These are phyloP conservation scores for Tamandua tetradactyla DNA, from an alignment of 2,797 vertebrate genomes.

Conservation along the genomic window DNA sequence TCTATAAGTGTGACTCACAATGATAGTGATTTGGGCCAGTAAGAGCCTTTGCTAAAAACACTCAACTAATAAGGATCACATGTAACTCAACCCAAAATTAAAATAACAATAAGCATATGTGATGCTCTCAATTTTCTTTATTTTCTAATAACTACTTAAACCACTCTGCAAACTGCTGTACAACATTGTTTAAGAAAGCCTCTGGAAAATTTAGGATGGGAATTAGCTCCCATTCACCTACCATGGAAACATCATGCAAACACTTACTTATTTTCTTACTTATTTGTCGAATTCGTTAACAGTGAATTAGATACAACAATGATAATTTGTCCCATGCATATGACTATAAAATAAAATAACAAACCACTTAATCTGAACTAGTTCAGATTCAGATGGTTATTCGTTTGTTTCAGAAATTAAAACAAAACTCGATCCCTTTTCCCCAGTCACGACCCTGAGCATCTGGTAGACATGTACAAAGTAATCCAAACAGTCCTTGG, in stretches of 20 bases:
- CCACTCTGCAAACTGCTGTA: slow-evolving; percentile 31
- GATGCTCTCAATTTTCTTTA: slow-evolving; percentile 57
- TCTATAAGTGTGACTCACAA: background rate
- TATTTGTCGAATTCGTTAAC: background rate
- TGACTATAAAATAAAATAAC: background rate
- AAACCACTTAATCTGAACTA: background rate
- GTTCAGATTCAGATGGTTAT: background rate
- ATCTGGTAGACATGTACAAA: background rate
- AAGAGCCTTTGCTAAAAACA: background rate
- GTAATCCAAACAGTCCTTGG: background rate
- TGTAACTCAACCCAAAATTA: background rate
- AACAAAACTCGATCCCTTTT: background rate
- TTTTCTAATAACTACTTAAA: slow-evolving; percentile 63
- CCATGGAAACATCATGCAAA: background rate
- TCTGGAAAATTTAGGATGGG: background rate
- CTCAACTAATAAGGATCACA: background rate
- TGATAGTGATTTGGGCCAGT: background rate
- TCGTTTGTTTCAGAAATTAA: background rate
- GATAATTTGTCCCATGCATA: background rate
- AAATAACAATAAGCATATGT: background rate
- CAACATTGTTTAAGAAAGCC: slow-evolving; percentile 31
- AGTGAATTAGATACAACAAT: no score
- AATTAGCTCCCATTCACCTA: background rate
- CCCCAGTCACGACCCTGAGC: background rate
- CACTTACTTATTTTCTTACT: background rate